Evolutionary conservation across 92 coral and sea anemone genomes (phyloP).

Genomic region (Heteractis magnifica): DNA sequence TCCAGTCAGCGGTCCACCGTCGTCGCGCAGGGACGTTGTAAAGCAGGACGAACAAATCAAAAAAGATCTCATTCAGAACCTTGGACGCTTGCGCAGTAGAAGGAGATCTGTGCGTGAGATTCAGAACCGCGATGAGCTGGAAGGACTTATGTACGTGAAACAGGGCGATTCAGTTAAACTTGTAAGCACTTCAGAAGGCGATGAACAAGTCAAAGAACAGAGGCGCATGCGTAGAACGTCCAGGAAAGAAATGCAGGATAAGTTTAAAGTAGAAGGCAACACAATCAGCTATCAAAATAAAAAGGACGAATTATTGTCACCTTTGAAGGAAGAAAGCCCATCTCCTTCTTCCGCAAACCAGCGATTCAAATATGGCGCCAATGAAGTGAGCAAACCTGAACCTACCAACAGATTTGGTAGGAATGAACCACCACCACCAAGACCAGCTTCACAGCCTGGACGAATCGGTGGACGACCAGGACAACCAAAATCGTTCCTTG

Average conservation of each 20-base stretch:
- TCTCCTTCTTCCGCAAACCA: constrained; percentile 11
- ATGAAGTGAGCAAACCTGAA: constrained; percentile 23
- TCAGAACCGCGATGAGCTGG: constrained; percentile 78
- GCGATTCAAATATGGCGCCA: constrained; percentile 14
- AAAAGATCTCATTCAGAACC: constrained; percentile 64
- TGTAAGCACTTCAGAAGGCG: constrained; percentile 81
- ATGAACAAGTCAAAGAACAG: constrained; percentile 67
- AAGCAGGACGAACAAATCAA: constrained; percentile 58
- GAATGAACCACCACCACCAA: constrained; percentile 27
- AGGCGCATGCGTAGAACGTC: constrained; percentile 74
- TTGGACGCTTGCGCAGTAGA: constrained; percentile 70
- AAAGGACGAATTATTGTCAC: constrained; percentile 20
- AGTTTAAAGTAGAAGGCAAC: constrained; percentile 43
- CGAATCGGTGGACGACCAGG: constrained; percentile 33
- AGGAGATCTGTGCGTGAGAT: constrained; percentile 86
- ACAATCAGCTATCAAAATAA: constrained; percentile 13
- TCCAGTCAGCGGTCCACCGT: constrained; percentile 34
- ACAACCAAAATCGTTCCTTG: constrained; percentile 56
- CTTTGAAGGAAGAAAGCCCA: constrained; percentile 40
- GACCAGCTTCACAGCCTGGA: constrained; percentile 27
- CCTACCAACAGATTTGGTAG: constrained; percentile 20
- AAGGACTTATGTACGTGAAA: constrained; percentile 87
- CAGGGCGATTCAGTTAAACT: constrained; percentile 82
- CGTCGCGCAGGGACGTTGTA: constrained; percentile 33
- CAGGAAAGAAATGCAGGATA: constrained; percentile 71